These are phyloP conservation scores for Tragelaphus buxtoni DNA, from an alignment of 2,113 vertebrate genomes.

Conservation along the genomic window DNA sequence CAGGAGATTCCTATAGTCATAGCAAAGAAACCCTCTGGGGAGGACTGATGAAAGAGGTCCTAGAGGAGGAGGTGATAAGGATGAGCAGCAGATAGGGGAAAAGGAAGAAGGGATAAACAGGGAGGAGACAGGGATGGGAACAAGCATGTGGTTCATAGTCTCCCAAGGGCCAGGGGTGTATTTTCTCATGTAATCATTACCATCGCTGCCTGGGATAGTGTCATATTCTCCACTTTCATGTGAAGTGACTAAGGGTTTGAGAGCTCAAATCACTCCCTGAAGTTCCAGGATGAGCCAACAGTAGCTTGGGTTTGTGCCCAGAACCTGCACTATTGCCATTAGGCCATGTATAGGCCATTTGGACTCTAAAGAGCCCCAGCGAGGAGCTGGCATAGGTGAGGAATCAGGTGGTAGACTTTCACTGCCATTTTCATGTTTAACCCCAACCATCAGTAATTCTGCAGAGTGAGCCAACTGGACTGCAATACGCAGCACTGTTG, in stretches of 20 bases:
- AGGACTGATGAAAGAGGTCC: not conserved
- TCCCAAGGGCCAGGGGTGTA: not conserved
- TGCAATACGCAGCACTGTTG: not conserved
- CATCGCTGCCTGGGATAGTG: not conserved
- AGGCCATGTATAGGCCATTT: not conserved
- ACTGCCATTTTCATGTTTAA: not conserved
- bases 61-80: not conserved
- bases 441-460: not conserved
- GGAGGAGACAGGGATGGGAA: too few species aligned
- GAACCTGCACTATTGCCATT: not conserved
- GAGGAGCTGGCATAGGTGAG: not conserved
- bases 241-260: not conserved
- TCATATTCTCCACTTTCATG: not conserved
- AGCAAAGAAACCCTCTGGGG: too few species aligned
- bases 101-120: not conserved
- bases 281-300: not conserved
- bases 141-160: not conserved
- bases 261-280: not conserved
- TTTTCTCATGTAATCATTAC: not conserved
- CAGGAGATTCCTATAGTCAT: not conserved
- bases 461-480: not conserved
- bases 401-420: not conserved
- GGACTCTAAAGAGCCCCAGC: not conserved
- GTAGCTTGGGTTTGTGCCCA: not conserved
- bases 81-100: not conserved